Percentiles rank a stretch among this genome's conserved stretches.
These are phyloP conservation scores for Grammomys dolichurus DNA, from an alignment of 2,113 vertebrate genomes.

Conservation along the genomic window DNA sequence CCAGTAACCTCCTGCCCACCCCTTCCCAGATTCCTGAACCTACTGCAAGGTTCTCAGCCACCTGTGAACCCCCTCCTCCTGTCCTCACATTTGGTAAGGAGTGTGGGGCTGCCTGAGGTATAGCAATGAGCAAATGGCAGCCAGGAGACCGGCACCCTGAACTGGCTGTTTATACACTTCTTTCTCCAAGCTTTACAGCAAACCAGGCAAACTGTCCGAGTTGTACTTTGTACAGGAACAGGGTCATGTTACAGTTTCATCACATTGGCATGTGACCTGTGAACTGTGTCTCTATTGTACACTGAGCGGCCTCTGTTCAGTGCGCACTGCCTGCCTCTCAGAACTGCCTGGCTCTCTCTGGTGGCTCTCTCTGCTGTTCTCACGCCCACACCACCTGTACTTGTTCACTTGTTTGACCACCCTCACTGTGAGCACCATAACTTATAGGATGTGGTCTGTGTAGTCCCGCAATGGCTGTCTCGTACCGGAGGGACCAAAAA, in stretches of 20 bases:
- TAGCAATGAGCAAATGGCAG: neutral
- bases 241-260: neutral
- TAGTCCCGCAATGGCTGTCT: neutral
- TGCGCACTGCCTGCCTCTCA: neutral
- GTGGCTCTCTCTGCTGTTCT: neutral
- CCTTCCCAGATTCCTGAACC: neutral
- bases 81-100: neutral
- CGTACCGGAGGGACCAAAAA: neutral
- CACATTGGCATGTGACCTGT: neutral
- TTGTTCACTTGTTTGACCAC: neutral
- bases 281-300: too few relatives aligned
- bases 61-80: neutral
- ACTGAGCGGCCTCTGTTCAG: neutral
- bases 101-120: neutral
- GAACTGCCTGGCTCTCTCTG: neutral
- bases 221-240: neutral
- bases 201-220: neutral
- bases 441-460: neutral
- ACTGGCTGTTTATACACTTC: neutral
- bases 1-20: neutral
- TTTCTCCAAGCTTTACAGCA: neutral
- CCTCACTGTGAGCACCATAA: neutral
- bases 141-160: neutral
- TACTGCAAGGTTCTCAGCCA: too few relatives aligned
- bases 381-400: neutral